A percentile compares a stretch with the other conserved stretches of the same genome.
Conservation (phyloP, 2,888 invertebrate genomes). For the Drosophila kambysellisi region DNA sequence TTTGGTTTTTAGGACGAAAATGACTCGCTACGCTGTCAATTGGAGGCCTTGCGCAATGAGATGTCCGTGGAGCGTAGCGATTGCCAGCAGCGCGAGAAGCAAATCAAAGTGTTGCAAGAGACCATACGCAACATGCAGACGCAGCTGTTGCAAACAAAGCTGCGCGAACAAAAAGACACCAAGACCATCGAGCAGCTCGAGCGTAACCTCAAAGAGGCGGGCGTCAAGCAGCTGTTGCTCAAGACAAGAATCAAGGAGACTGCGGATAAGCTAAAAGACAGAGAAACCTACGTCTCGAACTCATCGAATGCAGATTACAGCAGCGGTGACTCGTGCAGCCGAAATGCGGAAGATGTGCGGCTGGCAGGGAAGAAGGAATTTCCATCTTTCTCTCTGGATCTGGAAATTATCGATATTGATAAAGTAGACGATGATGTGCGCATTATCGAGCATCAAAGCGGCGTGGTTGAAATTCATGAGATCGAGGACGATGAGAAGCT, state of each 20-base stretch:
- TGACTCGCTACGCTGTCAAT: constrained; percentile 94
- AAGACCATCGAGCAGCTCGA: constrained; percentile 83
- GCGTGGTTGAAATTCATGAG: constrained; percentile 74
- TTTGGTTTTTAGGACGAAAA: constrained; percentile 90
- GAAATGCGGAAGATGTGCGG: constrained; percentile 30
- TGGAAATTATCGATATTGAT: constrained; percentile 79
- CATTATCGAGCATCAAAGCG: constrained; percentile 74
- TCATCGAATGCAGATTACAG: constrained; percentile 59
- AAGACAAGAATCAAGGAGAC: constrained; percentile 84
- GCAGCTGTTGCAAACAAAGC: constrained; percentile 84
- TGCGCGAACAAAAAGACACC: constrained; percentile 83
- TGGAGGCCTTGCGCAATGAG: constrained; percentile 98
- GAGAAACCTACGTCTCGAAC: constrained; percentile 56
- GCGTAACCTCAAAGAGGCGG: constrained; percentile 83
- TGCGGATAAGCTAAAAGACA: constrained; percentile 73
- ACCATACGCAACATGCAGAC: constrained; percentile 85
- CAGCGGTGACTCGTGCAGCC: constrained; percentile 54
- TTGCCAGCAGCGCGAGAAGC: constrained; percentile 93
- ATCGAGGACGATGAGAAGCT: constrained; percentile 69
- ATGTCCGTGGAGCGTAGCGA: constrained; percentile 94
- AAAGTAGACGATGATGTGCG: constrained; percentile 81
- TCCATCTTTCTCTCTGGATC: constrained; percentile 20
- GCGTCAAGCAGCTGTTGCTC: constrained; percentile 84
- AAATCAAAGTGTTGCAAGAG: constrained; percentile 88
- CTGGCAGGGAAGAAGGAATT: constrained; percentile 17